These are phyloP conservation scores for Agrotis segetum DNA, from an alignment of 2,888 invertebrate genomes.

Conservation along the genomic window DNA sequence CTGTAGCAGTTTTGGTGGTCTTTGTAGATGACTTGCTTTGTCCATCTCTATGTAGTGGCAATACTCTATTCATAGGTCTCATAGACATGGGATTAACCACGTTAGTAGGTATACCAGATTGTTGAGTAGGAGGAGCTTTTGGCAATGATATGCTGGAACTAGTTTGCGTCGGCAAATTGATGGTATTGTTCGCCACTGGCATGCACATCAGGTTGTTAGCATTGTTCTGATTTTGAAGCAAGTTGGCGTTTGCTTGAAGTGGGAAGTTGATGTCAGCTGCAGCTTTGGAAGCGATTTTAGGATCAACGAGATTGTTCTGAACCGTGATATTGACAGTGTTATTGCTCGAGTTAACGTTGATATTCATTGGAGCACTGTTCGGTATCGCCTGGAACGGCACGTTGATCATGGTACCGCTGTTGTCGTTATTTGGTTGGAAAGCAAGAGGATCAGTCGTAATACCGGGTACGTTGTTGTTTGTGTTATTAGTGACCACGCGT, in stretches of 20 bases:
- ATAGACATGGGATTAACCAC: constrained; percentile 93
- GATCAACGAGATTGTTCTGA: constrained; percentile 88
- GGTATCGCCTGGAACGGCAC: constrained; percentile 89
- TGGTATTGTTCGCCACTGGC: constrained; percentile 86
- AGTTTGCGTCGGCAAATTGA: constrained; percentile 87
- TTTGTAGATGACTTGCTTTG: constrained; percentile 88
- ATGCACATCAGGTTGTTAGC: constrained; percentile 85
- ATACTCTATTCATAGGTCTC: constrained; percentile 94
- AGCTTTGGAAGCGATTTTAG: constrained; percentile 87
- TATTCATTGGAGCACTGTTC: constrained; percentile 89
- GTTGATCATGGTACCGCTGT: constrained; percentile 86
- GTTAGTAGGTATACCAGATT: constrained; percentile 93
- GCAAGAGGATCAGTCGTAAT: constrained; percentile 81
- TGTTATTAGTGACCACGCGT: constrained; percentile 86
- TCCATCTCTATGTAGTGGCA: constrained; percentile 94
- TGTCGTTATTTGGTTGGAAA: constrained; percentile 86
- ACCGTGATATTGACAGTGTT: constrained; percentile 89
- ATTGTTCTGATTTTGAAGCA: constrained; percentile 82
- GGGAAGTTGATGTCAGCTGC: constrained; percentile 85
- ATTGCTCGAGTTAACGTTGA: constrained; percentile 88
- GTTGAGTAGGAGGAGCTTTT: constrained; percentile 91
- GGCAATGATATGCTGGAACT: constrained; percentile 91
- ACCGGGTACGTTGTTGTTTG: constrained; percentile 78
- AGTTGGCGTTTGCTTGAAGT: constrained; percentile 79
- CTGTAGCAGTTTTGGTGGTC: constrained; percentile 76